Percentiles rank a stretch among this genome's conserved stretches.
phyloP scores from a whole-genome alignment of 2,113 vertebrate species.

The Tenrec ecaudatus region DNA sequence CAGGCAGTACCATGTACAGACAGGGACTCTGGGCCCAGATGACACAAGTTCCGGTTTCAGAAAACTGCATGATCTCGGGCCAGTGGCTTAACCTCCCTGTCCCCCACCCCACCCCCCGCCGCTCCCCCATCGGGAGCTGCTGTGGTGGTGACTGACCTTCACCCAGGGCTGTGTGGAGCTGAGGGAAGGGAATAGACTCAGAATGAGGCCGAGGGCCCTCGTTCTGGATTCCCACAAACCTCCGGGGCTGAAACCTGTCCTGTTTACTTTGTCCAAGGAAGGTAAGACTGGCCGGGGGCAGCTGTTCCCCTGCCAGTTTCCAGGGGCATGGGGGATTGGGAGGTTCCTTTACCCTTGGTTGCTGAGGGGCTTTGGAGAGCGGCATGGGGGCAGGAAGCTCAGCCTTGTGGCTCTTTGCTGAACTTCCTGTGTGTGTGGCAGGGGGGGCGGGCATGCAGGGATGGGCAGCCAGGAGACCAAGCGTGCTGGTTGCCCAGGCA shows the following conservation, averaged over 20 bases:
- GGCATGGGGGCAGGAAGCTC: neutral
- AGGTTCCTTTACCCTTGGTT: slow-evolving; percentile 19
- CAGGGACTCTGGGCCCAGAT: neutral
- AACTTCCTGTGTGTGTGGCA: neutral
- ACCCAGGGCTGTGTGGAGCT: neutral
- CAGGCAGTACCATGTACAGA: neutral
- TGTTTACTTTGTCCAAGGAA: slow-evolving; percentile 67
- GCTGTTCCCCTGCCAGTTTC: slow-evolving; percentile 61
- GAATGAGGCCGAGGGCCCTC: neutral
- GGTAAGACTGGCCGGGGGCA: slow-evolving; percentile 56
- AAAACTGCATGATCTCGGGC: neutral
- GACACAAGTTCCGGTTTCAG: neutral
- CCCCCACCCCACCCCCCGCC: too few species aligned
- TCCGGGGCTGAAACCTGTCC: neutral
- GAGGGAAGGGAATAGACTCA: neutral
- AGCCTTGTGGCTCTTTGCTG: neutral
- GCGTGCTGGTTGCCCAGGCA: neutral
- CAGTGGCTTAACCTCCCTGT: neutral
- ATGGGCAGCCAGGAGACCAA: neutral
- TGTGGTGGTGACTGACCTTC: neutral
- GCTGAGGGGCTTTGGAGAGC: slow-evolving; percentile 25
- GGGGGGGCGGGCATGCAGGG: neutral
- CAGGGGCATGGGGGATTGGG: slow-evolving; percentile 56
- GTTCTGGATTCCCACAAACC: neutral
- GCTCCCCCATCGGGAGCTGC: neutral